Evolutionary conservation across 2,113 vertebrate species (phyloP), one percentile per base, ranked within the genome.

Genomic region (Vulpes vulpes): DNA sequence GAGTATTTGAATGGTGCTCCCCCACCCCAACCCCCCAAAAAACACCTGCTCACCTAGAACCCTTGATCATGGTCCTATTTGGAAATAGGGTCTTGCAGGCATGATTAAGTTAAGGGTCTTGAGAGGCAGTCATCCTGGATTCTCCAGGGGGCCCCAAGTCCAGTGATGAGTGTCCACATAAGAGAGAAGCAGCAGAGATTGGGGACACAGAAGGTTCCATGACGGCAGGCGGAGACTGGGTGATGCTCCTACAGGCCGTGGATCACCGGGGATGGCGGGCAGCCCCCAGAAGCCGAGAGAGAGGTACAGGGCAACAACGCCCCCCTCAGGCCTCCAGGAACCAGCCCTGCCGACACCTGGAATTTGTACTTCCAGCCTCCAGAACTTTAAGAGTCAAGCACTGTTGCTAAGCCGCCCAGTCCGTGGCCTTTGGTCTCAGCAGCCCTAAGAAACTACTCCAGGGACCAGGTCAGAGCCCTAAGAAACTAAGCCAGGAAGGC

Each of bases 261-360:
- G 65, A 11, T 9, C 2, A 2, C 74, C 0, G 1, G 25, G 23
- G 43, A 49, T 3, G 1, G 4, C 20, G 5, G 2, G 20, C 25
- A 4, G 25, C 49, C 30, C 1, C 89, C 53, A 20, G 94, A n/a
- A 32, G 83, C 92, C 1, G 11, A 11, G 53, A 64, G 35, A 55
- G 38, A 55, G 22, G n/a, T n/a, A 3, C 0, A 20, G 73, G 17
- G 11, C 49, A 62, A 60, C 17, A 1, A 30, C 15, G 43, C 6
- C 43, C 43, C 4, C 78, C 43, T 11, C 4, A 0, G 60, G 86
- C 55, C 25, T 64, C 53, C 8, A 2, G 43, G 27, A 82, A 6
- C 38, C 15, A 14, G 23, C 8, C 59, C 64, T 5, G 78, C 27
- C 6, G 0, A 12, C 32, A 43, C 59, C 15, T 8, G 2, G 22